phyloP scores from a whole-genome alignment of 2,113 vertebrate species.

The Eclectus roratus region DNA sequence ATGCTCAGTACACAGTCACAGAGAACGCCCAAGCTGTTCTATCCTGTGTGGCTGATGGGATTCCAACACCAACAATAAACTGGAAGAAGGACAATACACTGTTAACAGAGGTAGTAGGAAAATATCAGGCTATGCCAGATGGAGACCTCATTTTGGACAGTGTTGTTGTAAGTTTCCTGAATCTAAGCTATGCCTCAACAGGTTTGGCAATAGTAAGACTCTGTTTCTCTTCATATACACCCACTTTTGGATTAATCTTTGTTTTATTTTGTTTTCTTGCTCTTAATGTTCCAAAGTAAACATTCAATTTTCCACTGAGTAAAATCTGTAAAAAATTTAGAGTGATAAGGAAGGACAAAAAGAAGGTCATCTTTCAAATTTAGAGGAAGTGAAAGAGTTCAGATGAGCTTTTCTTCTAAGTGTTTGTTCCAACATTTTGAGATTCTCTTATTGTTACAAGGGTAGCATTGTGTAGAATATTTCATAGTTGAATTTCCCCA shows the following conservation, averaged over 20 bases:
- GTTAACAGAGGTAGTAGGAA: constrained; percentile 75
- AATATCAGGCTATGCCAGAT: constrained; percentile 79
- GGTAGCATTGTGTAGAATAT: background rate
- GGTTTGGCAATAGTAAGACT: background rate
- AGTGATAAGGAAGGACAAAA: background rate
- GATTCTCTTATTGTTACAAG: background rate
- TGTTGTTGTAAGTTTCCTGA: constrained; percentile 77
- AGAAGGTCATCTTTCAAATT: background rate
- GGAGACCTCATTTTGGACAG: constrained; percentile 88
- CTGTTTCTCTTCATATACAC: background rate
- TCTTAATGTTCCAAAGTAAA: background rate
- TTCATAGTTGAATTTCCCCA: background rate
- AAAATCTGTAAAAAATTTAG: background rate
- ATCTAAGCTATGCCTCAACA: background rate
- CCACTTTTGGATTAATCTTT: background rate
- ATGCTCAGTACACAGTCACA: constrained; percentile 69
- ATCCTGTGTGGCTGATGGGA: constrained; percentile 84
- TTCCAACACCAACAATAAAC: constrained; percentile 83
- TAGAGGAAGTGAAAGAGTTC: background rate
- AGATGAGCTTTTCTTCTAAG: background rate
- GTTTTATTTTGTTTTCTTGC: background rate
- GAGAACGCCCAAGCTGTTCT: constrained; percentile 82
- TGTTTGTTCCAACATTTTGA: background rate
- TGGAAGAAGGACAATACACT: constrained; percentile 83
- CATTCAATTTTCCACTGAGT: background rate